Percentiles rank a stretch among this genome's conserved stretches.
Evolutionary conservation across 2,797 vertebrate genomes (phyloP).

Genomic region (Botia kubotai): DNA sequence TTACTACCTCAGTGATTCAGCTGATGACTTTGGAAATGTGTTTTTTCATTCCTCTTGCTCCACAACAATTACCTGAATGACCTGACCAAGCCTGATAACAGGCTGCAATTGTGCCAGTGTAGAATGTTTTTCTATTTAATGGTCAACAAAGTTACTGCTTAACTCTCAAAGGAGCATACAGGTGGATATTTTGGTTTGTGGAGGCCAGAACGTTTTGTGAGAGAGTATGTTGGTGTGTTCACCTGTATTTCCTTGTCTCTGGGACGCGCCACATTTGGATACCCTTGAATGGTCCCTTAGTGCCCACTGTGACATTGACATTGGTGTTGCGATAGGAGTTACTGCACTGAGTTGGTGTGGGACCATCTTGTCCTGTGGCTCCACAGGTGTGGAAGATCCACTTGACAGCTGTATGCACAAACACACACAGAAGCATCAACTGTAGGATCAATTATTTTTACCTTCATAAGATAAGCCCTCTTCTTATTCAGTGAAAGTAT

Average conservation of each 20-base stretch:
- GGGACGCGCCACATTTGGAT: conserved; percentile 94
- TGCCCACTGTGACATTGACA: conserved; percentile 88
- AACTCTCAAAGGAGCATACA: conserved; percentile 29
- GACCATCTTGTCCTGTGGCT: conserved; percentile 89
- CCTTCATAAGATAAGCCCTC: conserved; percentile 29
- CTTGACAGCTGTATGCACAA: conserved; percentile 66
- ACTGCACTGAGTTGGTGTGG: conserved; percentile 90
- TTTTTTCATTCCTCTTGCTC: conserved; percentile 47
- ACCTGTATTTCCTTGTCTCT: conserved; percentile 94
- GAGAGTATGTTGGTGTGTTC: conserved; percentile 41
- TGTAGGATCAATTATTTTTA: neutral
- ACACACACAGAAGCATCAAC: conserved; percentile 53
- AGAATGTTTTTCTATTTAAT: conserved; percentile 27
- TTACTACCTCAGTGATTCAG: conserved; percentile 72
- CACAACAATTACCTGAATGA: conserved; percentile 50
- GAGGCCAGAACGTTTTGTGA: conserved; percentile 29
- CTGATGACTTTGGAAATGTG: conserved; percentile 74
- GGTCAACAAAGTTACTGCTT: conserved; percentile 21
- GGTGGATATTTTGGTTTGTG: conserved; percentile 44
- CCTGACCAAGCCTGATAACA: conserved; percentile 33
- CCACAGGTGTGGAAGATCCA: conserved; percentile 95
- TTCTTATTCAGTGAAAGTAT: neutral
- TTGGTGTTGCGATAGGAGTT: conserved; percentile 89
- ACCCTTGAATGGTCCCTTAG: conserved; percentile 85
- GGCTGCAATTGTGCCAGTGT: conserved; percentile 25